A percentile compares a stretch with the other conserved stretches of the same genome.
Conservation (phyloP, 2,888 invertebrate genomes). For the Rhagium mordax region DNA sequence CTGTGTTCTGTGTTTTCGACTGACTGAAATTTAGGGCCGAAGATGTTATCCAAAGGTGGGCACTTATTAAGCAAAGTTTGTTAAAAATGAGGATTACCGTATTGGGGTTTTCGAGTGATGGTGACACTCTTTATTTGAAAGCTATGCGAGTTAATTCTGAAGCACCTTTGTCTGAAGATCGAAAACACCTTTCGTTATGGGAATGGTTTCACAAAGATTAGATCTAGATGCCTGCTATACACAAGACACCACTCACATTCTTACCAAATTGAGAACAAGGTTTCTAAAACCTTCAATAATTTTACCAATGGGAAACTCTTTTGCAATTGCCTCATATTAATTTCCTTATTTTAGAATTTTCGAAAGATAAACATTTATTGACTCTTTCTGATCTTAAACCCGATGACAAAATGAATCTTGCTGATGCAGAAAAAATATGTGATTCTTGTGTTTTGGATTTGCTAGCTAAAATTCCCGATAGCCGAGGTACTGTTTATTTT, state of each 20-base stretch:
- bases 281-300: constrained; percentile 11
- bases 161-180: not conserved
- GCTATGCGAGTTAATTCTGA: constrained; percentile 34
- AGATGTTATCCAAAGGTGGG: constrained; percentile 41
- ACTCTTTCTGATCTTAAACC: constrained; percentile 40
- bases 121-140: constrained; percentile 38
- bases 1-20: constrained; percentile 44
- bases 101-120: constrained; percentile 32
- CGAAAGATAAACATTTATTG: constrained; percentile 53
- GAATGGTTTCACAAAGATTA: constrained; percentile 29
- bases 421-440: constrained; percentile 51
- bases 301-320: not conserved
- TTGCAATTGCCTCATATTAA: constrained; percentile 46
- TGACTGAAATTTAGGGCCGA: constrained; percentile 42
- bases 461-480: constrained; percentile 14
- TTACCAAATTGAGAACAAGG: constrained; percentile 26
- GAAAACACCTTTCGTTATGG: constrained; percentile 7
- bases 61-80: constrained; percentile 24
- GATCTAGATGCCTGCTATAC: constrained; percentile 22
- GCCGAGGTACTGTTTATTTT: not conserved
- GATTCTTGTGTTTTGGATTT: not conserved
- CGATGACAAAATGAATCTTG: constrained; percentile 56
- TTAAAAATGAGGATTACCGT: constrained; percentile 11
- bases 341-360: constrained; percentile 38
- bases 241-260: constrained; percentile 39